These are phyloP conservation scores for Ceyx margarethae DNA, from an alignment of 2,113 vertebrate genomes.

Conservation along the genomic window DNA sequence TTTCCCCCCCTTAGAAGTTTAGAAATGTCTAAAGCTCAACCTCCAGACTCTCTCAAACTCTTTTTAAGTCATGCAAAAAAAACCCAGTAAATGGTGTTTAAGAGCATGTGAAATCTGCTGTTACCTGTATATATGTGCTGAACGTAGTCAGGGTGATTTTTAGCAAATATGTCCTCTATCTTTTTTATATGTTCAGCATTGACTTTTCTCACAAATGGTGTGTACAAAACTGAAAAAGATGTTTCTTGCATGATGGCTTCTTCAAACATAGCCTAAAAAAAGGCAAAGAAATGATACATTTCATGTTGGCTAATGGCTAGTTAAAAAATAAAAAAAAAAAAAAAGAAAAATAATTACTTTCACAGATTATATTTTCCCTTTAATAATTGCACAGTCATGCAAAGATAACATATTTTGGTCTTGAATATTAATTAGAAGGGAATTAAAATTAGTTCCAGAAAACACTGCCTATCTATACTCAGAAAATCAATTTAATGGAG, in stretches of 20 bases:
- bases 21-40: background rate
- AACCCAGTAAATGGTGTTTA: background rate
- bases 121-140: slow-evolving; percentile 77
- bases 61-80: background rate
- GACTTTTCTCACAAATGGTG: slow-evolving; percentile 65
- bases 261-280: slow-evolving; percentile 75
- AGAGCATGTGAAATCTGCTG: background rate
- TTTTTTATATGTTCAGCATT: slow-evolving; percentile 58
- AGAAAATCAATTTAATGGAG: slow-evolving; percentile 75
- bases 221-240: slow-evolving; percentile 76
- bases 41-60: background rate
- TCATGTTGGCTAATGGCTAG: background rate
- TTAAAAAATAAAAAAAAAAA: background rate
- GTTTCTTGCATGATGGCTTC: slow-evolving; percentile 67
- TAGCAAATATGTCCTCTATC: slow-evolving; percentile 70
- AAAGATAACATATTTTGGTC: slow-evolving; percentile 76
- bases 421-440: slow-evolving; percentile 77
- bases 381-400: slow-evolving; percentile 74
- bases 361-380: slow-evolving; percentile 66
- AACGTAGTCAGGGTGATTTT: slow-evolving; percentile 63
- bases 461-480: slow-evolving; percentile 68
- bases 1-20: background rate
- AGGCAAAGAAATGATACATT: background rate
- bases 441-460: slow-evolving; percentile 79
- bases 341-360: slow-evolving; percentile 54